Evolutionary conservation across 2,888 invertebrate genomes (phyloP).

Genomic region (Lithophane ornitopus): DNA sequence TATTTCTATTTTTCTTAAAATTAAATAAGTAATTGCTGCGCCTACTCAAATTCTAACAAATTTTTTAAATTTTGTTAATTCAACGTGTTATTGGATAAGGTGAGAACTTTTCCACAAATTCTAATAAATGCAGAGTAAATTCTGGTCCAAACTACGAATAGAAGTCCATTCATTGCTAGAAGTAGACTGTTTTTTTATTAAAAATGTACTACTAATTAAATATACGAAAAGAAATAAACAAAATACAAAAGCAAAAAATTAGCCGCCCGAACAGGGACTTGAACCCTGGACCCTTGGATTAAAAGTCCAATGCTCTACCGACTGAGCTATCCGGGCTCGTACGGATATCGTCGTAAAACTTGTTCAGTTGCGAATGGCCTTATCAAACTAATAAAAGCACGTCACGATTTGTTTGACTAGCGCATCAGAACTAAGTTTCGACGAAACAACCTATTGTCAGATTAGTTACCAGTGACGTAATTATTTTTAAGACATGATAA

Average conservation of each 20-base stretch:
- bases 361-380: slow-evolving; percentile 5
- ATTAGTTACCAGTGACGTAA: neutral
- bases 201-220: neutral
- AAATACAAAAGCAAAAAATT: slow-evolving; percentile 57
- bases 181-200: neutral
- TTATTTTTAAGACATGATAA: neutral
- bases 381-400: neutral
- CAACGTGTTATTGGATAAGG: neutral
- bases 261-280: slow-evolving; percentile 91
- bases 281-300: slow-evolving; percentile 91
- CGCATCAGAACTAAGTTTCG: neutral
- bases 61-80: neutral
- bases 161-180: neutral
- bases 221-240: neutral
- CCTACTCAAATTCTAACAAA: neutral
- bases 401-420: fast-evolving
- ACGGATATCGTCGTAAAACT: fast-evolving
- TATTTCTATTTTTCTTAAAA: no score
- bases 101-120: neutral
- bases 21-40: no score
- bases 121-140: neutral
- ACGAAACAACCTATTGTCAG: no score
- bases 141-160: neutral
- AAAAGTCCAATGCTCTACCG: slow-evolving; percentile 91
- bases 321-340: slow-evolving; percentile 91